phyloP scores from a whole-genome alignment of 1,140 invertebrate species.

The Brachionus calyciflorus region DNA sequence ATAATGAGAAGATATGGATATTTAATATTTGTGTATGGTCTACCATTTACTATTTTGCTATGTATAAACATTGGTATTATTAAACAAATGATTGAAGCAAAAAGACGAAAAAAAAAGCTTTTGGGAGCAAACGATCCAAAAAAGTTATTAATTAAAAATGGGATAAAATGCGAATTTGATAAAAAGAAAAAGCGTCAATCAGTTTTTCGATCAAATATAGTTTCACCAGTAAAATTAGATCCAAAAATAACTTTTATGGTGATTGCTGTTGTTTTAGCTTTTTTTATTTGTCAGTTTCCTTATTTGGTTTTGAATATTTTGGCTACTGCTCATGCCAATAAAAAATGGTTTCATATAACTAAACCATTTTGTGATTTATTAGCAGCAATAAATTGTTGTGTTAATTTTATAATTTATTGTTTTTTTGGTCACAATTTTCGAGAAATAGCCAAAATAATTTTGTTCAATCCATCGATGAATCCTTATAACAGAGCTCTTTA shows the following conservation, averaged over 20 bases:
- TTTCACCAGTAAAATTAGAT: slow-evolving; percentile 13
- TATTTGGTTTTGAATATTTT: slow-evolving; percentile 22
- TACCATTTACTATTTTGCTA: slow-evolving; percentile 18
- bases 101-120: slow-evolving; percentile 22
- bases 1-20: slow-evolving; percentile 31
- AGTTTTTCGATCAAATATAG: slow-evolving; percentile 6
- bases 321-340: slow-evolving; percentile 9
- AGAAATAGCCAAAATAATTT: slow-evolving; percentile 4
- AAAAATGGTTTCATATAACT: slow-evolving; percentile 23
- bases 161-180: background rate
- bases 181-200: background rate
- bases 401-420: slow-evolving; percentile 43
- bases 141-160: background rate
- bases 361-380: slow-evolving; percentile 28
- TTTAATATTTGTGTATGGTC: slow-evolving; percentile 41
- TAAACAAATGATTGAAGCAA: slow-evolving; percentile 38
- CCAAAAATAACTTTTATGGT: slow-evolving; percentile 42
- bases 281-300: slow-evolving; percentile 45
- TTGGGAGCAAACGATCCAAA: background rate
- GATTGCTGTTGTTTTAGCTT: slow-evolving; percentile 32
- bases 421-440: slow-evolving; percentile 46
- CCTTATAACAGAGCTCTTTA: slow-evolving; percentile 25
- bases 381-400: slow-evolving; percentile 22
- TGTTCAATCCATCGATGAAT: slow-evolving; percentile 24
- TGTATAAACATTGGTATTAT: slow-evolving; percentile 30